A percentile compares a stretch with the other conserved stretches of the same genome.
These are phyloP conservation scores for Bothrops jararaca DNA, from an alignment of 2,113 vertebrate genomes.

Conservation along the genomic window DNA sequence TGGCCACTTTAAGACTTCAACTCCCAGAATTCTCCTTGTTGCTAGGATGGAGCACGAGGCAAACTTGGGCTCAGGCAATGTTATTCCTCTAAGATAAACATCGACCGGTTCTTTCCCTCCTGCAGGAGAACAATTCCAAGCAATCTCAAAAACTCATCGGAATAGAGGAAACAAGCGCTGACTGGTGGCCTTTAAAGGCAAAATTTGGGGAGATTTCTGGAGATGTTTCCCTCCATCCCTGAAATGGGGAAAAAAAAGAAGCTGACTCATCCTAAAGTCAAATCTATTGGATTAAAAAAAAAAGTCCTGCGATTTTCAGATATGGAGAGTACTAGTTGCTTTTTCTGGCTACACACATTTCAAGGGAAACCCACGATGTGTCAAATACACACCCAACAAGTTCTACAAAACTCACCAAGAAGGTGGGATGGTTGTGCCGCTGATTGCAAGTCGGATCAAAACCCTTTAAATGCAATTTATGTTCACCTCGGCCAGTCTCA, in stretches of 20 bases:
- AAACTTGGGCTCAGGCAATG: background rate
- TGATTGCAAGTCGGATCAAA: background rate
- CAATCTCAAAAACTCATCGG: background rate
- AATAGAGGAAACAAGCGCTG: background rate
- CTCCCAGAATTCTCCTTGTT: background rate
- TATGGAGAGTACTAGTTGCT: fast-evolving
- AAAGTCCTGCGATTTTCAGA: background rate
- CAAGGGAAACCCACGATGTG: too few relatives aligned
- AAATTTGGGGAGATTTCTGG: background rate
- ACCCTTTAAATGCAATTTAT: too few relatives aligned
- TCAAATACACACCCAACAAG: background rate
- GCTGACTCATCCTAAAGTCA: background rate
- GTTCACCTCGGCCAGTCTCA: too few relatives aligned
- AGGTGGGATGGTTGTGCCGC: background rate
- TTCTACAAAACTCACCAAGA: background rate
- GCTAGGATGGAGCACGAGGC: background rate
- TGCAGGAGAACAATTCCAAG: conserved; percentile 18
- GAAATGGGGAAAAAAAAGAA: background rate
- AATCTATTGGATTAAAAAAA: too few relatives aligned
- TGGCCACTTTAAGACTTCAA: background rate
- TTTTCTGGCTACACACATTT: background rate
- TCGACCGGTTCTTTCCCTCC: conserved; percentile 17
- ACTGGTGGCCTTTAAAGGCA: conserved; percentile 53
- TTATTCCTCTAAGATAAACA: conserved; percentile 34
- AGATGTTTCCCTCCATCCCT: background rate